Percentiles rank a stretch among this genome's conserved stretches.
Conservation (phyloP, 2,888 invertebrate species). For the Melinaea menophilus region DNA sequence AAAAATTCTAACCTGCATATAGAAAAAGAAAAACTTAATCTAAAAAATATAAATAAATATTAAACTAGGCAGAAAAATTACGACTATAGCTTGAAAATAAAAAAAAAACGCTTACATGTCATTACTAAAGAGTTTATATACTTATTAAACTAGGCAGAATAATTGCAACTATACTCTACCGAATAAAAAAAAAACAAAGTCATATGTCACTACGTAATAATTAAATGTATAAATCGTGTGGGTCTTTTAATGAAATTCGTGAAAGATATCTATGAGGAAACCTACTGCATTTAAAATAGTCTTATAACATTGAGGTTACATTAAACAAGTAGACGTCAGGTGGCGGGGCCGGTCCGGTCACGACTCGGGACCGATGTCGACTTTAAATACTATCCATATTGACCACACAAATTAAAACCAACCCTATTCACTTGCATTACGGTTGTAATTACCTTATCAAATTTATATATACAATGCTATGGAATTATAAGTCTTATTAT, state of each 20-base stretch:
- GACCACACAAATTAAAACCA: constrained; percentile 32
- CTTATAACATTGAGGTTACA: constrained; percentile 59
- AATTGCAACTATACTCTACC: too few species aligned
- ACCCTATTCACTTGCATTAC: constrained; percentile 40
- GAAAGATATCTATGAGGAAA: constrained; percentile 21
- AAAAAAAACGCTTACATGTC: too few species aligned
- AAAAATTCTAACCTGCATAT: too few species aligned
- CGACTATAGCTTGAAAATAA: too few species aligned
- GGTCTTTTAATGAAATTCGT: background rate
- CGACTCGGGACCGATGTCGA: constrained; percentile 76
- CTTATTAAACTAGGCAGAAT: too few species aligned
- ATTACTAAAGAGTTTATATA: too few species aligned
- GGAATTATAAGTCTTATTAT: constrained; percentile 32
- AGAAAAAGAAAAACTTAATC: too few species aligned
- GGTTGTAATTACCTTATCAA: constrained; percentile 28
- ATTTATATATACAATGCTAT: constrained; percentile 25
- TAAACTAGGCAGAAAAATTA: too few species aligned
- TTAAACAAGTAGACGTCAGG: constrained; percentile 72
- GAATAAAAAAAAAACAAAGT: too few species aligned
- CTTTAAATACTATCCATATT: constrained; percentile 49
- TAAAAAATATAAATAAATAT: too few species aligned
- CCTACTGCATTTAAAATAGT: constrained; percentile 48
- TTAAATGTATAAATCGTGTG: background rate
- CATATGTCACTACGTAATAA: too few species aligned
- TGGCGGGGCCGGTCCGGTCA: constrained; percentile 72